Evolutionary conservation across 2,797 vertebrate genomes (phyloP), one percentile per base, ranked within the genome.

Genomic region (Gorsachius magnificus): DNA sequence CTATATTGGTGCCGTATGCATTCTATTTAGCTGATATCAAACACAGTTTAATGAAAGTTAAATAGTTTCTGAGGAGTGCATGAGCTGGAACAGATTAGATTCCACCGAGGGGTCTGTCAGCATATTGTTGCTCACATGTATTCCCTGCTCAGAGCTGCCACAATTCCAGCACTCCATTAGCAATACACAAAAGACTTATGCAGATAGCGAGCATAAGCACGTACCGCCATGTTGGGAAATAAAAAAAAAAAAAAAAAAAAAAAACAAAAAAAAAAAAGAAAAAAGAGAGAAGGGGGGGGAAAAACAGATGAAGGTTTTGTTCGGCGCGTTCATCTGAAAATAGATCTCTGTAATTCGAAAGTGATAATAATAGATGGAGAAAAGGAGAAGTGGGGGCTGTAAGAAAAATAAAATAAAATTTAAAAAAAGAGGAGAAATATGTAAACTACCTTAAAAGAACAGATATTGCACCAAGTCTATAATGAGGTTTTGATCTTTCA

Each of bases 21-120:
- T 98, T 98, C 98, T 98, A 98, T 98, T 98, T 98, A 98, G 98
- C 98, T 98, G 98, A 99, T 99, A 99, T 99, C 98, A 98, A 98
- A 98, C 98, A 98, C 98, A 98, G 98, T 99, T 98, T 99, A 98
- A 99, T 98, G 98, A 99, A 99, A 99, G 98, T 99, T 98, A 98
- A 99, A 99, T 98, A 98, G 98, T 98, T 99, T 99, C 98, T 98
- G 98, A 98, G 98, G 98, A 98, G 98, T 98, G 98, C 98, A 98
- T 98, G 97, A 98, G 98, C 98, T 98, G 98, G 98, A 99, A 99
- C 98, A 98, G 98, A 99, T 98, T 98, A 98, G 98, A 99, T 98
- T 98, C 98, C 98, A 98, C 98, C 96, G 98, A 98, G 98, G 98
- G 98, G 98, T 98, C 98, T 98, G 98, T 98, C 98, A 98, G 98